phyloP scores from a whole-genome alignment of 2,888 invertebrate species.

The Baccha elongata region DNA sequence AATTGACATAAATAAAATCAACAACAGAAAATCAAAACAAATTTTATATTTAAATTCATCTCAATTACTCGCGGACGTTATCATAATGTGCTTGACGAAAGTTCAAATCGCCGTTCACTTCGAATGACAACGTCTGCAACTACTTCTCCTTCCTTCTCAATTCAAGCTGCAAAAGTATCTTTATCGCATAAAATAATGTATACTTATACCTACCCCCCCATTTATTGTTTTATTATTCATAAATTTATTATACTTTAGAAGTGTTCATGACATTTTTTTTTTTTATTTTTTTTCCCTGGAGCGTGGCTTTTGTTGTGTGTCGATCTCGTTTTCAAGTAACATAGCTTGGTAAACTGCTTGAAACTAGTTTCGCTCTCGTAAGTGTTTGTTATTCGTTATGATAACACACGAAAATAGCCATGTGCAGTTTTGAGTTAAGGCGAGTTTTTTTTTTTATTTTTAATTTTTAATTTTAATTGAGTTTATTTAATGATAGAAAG shows the following conservation, averaged over 20 bases:
- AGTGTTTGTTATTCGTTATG: conserved; percentile 1
- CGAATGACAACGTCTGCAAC: conserved; percentile 22
- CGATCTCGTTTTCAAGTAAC: conserved; percentile 20
- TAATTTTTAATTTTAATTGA: conserved; percentile 24
- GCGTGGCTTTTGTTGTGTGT: conserved; percentile 28
- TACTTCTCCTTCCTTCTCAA: not conserved
- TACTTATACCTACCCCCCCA: not conserved
- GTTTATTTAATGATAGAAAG: conserved; percentile 38
- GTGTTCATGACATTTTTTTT: conserved; percentile 34
- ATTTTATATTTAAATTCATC: conserved; percentile 27
- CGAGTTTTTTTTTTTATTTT: not conserved
- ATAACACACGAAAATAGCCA: conserved; percentile 11
- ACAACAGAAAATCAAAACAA: conserved; percentile 27
- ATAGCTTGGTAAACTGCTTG: conserved; percentile 1
- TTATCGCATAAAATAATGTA: conserved; percentile 22
- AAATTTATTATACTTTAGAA: conserved; percentile 48
- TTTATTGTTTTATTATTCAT: conserved; percentile 57
- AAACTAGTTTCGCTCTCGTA: conserved; percentile 6
- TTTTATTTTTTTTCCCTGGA: conserved; percentile 5
- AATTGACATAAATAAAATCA: conserved; percentile 18
- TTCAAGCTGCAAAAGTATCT: conserved; percentile 21
- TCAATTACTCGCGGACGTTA: conserved; percentile 45
- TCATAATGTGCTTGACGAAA: conserved; percentile 39
- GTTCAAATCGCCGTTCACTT: conserved; percentile 37
- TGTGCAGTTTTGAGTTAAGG: conserved; percentile 11